Evolutionary conservation across 2,113 vertebrate species (phyloP), one percentile per base, ranked within the genome.

Genomic region (Chloropsis hardwickii): DNA sequence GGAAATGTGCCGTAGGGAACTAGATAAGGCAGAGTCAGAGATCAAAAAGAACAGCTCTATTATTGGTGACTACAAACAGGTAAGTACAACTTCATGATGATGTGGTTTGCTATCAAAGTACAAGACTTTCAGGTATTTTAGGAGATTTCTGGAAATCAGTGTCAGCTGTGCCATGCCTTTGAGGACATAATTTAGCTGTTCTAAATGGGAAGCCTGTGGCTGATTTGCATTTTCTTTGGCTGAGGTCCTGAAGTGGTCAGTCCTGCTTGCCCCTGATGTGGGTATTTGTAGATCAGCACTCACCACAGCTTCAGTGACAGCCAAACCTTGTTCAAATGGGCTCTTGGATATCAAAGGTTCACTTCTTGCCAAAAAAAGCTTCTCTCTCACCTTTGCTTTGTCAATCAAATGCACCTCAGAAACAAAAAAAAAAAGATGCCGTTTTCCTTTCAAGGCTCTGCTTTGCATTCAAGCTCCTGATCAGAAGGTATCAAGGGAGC

Each of bases 1-100:
- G 96, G 99, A 99, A 97, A 99, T 99, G 99, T 99, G 99, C 95
- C 98, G 99, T 33, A 98, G 99, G 93, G 99, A 99, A 74, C 98
- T 99, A 1, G 99, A 99, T 94, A 99, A 99, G 83, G 99, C 99
- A 9, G 99, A 99, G 96, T 99, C 98, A 1, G 99, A 99, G 97
- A 99, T 99, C 78, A 99, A 98, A 97, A 99, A 99, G 97, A 99
- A 99, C 82, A 99, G 99, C 78, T 99, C 99, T 42, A 99, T 99
- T 95, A 99, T 99, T 64, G 98, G 99, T 53, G 99, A 99, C 97
- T 99, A 99, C 96, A 99, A 99, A 95, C 99, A 99, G 99, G 99
- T 99, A 82, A 83, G 97, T 82, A 33, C 50, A 65, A 2, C 45
- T 54, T 33, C 3, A 24, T 12, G 39, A 3, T 16, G 18, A 45